Base-by-base conservation (phyloP, 2,113 vertebrate genomes). In the Poeciliopsis turrubarensis region DNA sequence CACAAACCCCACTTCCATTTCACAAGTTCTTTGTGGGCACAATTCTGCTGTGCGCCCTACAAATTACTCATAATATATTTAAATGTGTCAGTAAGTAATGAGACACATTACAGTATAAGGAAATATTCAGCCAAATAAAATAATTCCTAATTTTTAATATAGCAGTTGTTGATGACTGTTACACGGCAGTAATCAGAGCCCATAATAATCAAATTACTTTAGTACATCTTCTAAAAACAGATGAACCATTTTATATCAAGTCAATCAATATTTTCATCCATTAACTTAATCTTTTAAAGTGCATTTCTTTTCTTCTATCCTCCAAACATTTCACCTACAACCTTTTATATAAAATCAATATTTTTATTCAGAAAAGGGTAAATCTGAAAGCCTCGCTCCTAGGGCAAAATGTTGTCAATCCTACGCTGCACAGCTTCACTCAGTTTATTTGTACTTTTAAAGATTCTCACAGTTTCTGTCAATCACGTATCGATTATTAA, bases 131-230 rank as follows among this genome's bases (percentile, higher is more conserved):
- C 7, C 51, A 57, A n/a, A n/a, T 17, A 57, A n/a, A 25, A 25
- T 12, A 37, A 25, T 54, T 54, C 8, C 22, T 25, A 25, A 22
- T 25, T 54, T 54, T 54, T 54, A 1, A 51, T 51, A 51, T 51
- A 51, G 44, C 22, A 22, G 17, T 51, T 19, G 47, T 54, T 54
- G 7, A 54, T 54, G 31, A 75, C 44, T 51, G 73, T 77, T 82
- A 82, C 69, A 72, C 26, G 47, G 81, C 64, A 82, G 83, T 75
- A 82, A 72, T 79, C 63, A 13, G 54, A 80, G 51, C 29, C 68
- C 68, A 25, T 19, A 51, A 25, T 12, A 41, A 37, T 47, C 31
- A 25, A 61, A 64, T 54, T n/a, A 5, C 37, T 32, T 68, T n/a
- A 19, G 15, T 72, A 73, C 39, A 32, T 15, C 1, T 65, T 60